Conservation (phyloP, 1,140 invertebrate genomes). For the Drosophila mojavensis region DNA sequence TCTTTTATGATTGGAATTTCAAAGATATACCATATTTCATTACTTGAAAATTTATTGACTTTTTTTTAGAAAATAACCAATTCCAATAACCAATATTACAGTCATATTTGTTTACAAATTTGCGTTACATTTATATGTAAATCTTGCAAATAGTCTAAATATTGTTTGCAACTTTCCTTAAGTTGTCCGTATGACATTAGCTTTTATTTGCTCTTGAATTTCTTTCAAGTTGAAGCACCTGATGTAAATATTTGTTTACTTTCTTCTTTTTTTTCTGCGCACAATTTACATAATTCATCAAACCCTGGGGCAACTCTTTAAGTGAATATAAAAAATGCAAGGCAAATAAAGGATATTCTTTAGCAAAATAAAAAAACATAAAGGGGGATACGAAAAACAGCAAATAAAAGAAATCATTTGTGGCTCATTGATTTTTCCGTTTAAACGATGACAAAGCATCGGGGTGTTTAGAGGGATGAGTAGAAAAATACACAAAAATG, state of each 20-base stretch:
- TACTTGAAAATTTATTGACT: too few relatives aligned
- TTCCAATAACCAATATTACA: too few relatives aligned
- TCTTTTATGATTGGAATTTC: too few relatives aligned
- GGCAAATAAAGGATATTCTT: slow-evolving; percentile 17
- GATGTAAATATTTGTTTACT: slow-evolving; percentile 13
- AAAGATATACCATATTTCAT: too few relatives aligned
- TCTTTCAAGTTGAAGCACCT: slow-evolving; percentile 15
- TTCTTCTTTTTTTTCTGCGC: background rate
- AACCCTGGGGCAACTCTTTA: slow-evolving; percentile 14
- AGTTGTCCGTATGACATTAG: background rate
- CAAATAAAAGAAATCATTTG: slow-evolving; percentile 26
- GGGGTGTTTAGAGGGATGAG: slow-evolving; percentile 10
- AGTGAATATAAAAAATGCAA: slow-evolving; percentile 6
- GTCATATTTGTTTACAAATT: too few relatives aligned
- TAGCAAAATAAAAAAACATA: background rate
- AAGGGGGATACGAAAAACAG: slow-evolving; percentile 12
- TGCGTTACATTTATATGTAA: too few relatives aligned
- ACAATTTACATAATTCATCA: slow-evolving; percentile 18
- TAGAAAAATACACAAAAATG: slow-evolving; percentile 6
- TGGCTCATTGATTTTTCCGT: slow-evolving; percentile 46
- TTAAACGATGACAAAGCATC: slow-evolving; percentile 11
- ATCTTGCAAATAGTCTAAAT: background rate
- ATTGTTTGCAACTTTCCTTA: background rate
- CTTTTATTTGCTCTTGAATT: background rate
- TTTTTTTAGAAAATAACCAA: too few relatives aligned